Evolutionary conservation across 2,888 invertebrate genomes (phyloP).

Genomic region (Tetragonisca angustula): DNA sequence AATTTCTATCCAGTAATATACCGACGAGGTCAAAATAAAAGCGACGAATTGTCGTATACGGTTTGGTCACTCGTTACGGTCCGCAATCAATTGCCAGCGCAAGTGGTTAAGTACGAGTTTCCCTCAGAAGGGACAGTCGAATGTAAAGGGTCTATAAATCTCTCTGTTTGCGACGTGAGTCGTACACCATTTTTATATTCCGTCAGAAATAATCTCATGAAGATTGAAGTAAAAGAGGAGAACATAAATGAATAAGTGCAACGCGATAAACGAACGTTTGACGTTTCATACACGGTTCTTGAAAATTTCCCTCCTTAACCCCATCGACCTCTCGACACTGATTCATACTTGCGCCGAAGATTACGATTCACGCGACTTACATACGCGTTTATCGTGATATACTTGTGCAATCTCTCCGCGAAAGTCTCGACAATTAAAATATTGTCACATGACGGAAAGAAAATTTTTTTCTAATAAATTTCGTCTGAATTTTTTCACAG

Average conservation of each 20-base stretch:
- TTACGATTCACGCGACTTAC: not conserved
- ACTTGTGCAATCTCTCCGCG: not conserved
- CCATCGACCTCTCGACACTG: not conserved
- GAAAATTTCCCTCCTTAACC: not conserved
- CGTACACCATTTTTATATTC: not conserved
- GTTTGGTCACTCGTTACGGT: too few relatives aligned
- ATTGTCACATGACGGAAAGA: too few relatives aligned
- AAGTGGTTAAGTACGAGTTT: too few relatives aligned
- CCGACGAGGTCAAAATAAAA: too few relatives aligned
- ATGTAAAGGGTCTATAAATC: too few relatives aligned
- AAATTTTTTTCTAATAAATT: too few relatives aligned
- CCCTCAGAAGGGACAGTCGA: too few relatives aligned
- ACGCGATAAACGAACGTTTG: not conserved
- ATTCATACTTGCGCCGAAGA: not conserved
- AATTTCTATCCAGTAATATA: too few relatives aligned
- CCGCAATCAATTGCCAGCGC: too few relatives aligned
- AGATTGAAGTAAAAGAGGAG: not conserved
- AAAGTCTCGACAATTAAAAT: too few relatives aligned
- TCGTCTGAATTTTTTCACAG: too few relatives aligned
- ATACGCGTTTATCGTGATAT: not conserved
- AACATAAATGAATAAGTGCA: not conserved
- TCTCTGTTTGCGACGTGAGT: not conserved
- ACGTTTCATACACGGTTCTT: not conserved
- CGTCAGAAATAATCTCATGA: not conserved
- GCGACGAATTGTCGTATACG: too few relatives aligned